Conservation (phyloP, 2,113 vertebrate species). For the Paraplagusia blochii region DNA sequence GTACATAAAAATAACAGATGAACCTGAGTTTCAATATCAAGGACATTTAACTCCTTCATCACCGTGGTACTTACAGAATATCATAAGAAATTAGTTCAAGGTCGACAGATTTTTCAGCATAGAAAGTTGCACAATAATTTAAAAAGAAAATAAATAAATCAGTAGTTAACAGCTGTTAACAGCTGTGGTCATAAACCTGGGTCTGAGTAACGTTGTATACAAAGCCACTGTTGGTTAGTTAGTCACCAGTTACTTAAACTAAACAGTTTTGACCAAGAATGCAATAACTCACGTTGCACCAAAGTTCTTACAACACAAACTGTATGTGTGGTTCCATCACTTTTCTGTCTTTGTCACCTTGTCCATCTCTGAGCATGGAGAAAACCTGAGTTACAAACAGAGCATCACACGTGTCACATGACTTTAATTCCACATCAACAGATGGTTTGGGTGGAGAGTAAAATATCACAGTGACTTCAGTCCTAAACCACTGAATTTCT, state of each 20-base stretch:
- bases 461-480: slow-evolving; percentile 64
- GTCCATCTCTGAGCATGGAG: background rate
- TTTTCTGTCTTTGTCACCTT: too few relatives aligned
- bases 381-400: slow-evolving; percentile 3
- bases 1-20: slow-evolving; percentile 34
- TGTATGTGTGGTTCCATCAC: background rate
- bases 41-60: slow-evolving; percentile 21
- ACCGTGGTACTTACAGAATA: slow-evolving; percentile 22
- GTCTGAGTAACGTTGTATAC: slow-evolving; percentile 17
- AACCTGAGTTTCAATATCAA: slow-evolving; percentile 23
- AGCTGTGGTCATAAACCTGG: slow-evolving; percentile 9
- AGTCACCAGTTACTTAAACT: slow-evolving; percentile 26
- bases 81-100: background rate
- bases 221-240: slow-evolving; percentile 17
- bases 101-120: slow-evolving; percentile 6
- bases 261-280: background rate
- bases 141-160: slow-evolving; percentile 5
- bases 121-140: slow-evolving; percentile 2
- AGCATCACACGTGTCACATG: slow-evolving; percentile 24
- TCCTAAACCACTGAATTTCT: slow-evolving; percentile 68
- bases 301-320: background rate
- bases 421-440: slow-evolving; percentile 45
- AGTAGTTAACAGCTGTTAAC: background rate
- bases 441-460: slow-evolving; percentile 66
- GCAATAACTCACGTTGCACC: background rate